Percentiles rank a stretch among this genome's conserved stretches.
Conservation (phyloP, 1,140 invertebrate species). For the Hesperophylax magnus region DNA sequence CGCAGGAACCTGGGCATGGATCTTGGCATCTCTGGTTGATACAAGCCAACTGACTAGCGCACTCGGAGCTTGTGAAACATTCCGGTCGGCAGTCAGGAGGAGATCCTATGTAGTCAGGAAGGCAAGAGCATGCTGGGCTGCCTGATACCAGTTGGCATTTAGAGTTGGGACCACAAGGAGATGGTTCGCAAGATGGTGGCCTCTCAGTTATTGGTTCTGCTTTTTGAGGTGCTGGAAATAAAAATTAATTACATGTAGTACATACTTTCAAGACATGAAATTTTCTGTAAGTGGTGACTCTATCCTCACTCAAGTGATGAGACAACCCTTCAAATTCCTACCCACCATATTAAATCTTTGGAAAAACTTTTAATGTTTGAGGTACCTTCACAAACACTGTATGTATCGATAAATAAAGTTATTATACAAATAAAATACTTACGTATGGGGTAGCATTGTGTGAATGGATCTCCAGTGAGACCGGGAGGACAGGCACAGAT, state of each 20-base stretch:
- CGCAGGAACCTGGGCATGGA: conserved; percentile 83
- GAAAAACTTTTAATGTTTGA: too few relatives aligned
- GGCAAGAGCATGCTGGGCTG: conserved; percentile 83
- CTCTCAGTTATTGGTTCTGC: conserved; percentile 71
- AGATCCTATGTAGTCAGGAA: conserved; percentile 80
- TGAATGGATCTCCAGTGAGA: conserved; percentile 83
- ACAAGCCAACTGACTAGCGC: conserved; percentile 79
- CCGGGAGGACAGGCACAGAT: conserved; percentile 82
- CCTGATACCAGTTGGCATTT: conserved; percentile 81
- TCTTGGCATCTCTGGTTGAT: conserved; percentile 81
- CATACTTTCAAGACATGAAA: too few relatives aligned
- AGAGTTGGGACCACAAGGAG: conserved; percentile 87
- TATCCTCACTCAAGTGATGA: too few relatives aligned
- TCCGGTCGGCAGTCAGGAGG: conserved; percentile 84
- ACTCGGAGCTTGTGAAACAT: conserved; percentile 82
- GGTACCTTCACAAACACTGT: too few relatives aligned
- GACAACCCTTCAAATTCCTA: too few relatives aligned
- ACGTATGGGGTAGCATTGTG: conserved; percentile 69
- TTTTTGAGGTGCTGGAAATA: conserved; percentile 55
- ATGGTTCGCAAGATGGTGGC: conserved; percentile 81
- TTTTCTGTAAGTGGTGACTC: too few relatives aligned
- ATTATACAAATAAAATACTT: conserved; percentile 52
- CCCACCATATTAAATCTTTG: too few relatives aligned
- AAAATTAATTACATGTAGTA: background rate
- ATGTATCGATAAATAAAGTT: too few relatives aligned